phyloP scores from a whole-genome alignment of 2,888 invertebrate species.

The Cynaeus angustus region DNA sequence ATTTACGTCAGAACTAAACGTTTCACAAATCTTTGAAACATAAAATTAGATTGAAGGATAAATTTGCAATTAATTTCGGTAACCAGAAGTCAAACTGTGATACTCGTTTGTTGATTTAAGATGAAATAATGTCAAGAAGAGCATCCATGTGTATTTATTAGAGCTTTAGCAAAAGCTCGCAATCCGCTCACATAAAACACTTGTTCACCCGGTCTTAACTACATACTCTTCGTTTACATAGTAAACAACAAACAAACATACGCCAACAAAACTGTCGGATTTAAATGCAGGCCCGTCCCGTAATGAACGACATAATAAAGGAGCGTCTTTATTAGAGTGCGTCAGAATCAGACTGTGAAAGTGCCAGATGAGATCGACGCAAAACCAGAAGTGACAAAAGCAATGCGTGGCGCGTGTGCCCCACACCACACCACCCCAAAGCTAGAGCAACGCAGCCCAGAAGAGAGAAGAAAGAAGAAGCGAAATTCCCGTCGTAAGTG shows the following conservation, averaged over 20 bases:
- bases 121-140: no score
- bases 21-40: no score
- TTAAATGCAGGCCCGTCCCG: slow-evolving; percentile 1
- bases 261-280: not conserved
- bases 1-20: no score
- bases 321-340: slow-evolving; percentile 26
- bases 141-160: no score
- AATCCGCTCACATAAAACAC: no score
- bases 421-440: slow-evolving; percentile 30
- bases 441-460: no score
- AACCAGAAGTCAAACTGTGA: no score
- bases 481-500: slow-evolving; percentile 27
- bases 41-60: no score
- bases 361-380: slow-evolving; percentile 26
- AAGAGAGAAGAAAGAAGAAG: slow-evolving; percentile 30
- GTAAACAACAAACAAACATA: slow-evolving; percentile 8
- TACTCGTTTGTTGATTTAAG: no score
- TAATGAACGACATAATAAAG: slow-evolving; percentile 15
- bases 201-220: no score
- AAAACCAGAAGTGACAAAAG: slow-evolving; percentile 30
- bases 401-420: slow-evolving; percentile 38
- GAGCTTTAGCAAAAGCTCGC: no score
- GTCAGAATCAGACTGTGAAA: slow-evolving; percentile 19
- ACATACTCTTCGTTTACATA: not conserved
- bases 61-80: no score